Base-by-base conservation (phyloP, 2,113 vertebrate genomes). In the Sphaerodactylus townsendi region DNA sequence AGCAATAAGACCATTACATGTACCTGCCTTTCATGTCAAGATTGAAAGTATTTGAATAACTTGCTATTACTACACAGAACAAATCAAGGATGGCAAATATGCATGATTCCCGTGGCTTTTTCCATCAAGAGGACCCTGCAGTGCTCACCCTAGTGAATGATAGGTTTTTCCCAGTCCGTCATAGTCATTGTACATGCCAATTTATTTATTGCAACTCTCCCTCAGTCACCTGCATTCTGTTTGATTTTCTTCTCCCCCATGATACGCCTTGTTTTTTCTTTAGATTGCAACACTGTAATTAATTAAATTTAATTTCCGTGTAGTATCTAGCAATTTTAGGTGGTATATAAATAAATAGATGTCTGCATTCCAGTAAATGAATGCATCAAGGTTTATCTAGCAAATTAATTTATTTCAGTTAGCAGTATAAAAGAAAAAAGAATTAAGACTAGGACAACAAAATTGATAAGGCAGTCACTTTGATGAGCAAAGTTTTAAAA, bases 401-500 rank as follows among this genome's bases (percentile, higher is more conserved):
- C 37, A 59, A 88, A 33, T 80, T 74, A 50, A 48, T 10, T 30
- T 46, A 68, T 23, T 33, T 17, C 25, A 71, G 53, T 6, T 30
- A n/a, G 25, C 23, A 21, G 33, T 66, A 53, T 28, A 44, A 1
- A 64, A 39, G 86, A 90, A 10, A 10, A 74, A 66, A 87, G 88
- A 10, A 30, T 77, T 77, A 50, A 48, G 83, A 25, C 65, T 7
- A 62, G 46, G 82, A 64, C 15, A 30, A 82, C 10, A 75, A 77
- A 53, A 46, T 9, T 35, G 59, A 19, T 44, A 39, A n/a, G 19
- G 28, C 30, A 21, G 6, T 2, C 0, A 1, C 28, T 56, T 44
- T 8, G 19, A 9, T 19, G 65, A 70, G 23, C 23, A 35, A n/a
- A 1, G 3, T 25, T 64, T 71, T 65, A 13, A 85, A 5, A 2